Evolutionary conservation across 2,113 vertebrate genomes (phyloP), one percentile per base, ranked within the genome.

Genomic region (Perognathus longimembris): DNA sequence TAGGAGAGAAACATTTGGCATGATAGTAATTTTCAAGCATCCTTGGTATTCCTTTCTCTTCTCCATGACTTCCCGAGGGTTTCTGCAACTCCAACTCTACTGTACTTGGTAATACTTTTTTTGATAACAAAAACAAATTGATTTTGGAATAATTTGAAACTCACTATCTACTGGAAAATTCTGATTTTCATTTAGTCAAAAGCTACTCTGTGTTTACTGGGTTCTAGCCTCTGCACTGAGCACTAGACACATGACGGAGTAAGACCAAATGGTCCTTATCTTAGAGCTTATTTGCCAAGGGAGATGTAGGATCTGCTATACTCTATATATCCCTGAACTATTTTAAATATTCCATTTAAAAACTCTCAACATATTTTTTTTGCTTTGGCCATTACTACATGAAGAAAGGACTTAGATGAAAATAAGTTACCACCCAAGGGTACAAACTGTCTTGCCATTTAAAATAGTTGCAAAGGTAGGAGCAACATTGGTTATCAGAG

Each of bases 391-490:
- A 70, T 70, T 77, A 10, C 63, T 93, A 50, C 20, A 36, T 66
- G n/a, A 28, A 63, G 8, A 73, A 69, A 86, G 26, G 45, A 69
- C 30, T 64, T 45, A 84, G 11, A 45, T 74, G 64, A n/a, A 79
- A 79, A 73, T 57, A 40, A 82, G 40, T 9, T 92, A 45, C 9
- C 28, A 69, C 18, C 77, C 71, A 89, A 69, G 5, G 3, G 42
- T 67, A 50, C 17, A 66, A 18, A 45, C 1, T 76, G 2, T 67
- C n/a, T 85, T 90, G 36, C 2, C n/a, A 95, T 84, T 84, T 87
- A 89, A 91, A 57, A 18, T 85, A 91, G 77, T 45, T 94, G 9
- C 9, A 80, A 73, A 87, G 71, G 86, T 45, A 57, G 14, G 17
- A 86, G 12, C 87, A 32, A 76, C 64, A 22, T 26, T 63, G 34